phyloP scores from a whole-genome alignment of 2,113 vertebrate genomes.

The Turnix velox region DNA sequence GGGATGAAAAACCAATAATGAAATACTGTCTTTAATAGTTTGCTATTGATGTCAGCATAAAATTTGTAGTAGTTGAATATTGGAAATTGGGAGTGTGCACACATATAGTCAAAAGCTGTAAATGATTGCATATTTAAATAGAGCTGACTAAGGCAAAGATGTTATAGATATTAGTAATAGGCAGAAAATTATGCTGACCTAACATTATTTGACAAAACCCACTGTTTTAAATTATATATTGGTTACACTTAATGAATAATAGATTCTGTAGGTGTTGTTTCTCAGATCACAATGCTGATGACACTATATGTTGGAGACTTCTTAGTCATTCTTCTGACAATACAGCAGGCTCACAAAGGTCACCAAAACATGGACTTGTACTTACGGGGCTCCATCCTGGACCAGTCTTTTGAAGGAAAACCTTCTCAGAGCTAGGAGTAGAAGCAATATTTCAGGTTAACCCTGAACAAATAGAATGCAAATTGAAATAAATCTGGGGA shows the following conservation, averaged over 20 bases:
- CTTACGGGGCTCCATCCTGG: neutral
- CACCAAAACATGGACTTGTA: neutral
- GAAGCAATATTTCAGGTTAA: neutral
- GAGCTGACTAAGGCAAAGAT: conserved; percentile 99
- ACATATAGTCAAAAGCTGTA: conserved; percentile 99
- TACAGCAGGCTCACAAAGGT: conserved; percentile 64
- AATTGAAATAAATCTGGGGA: neutral
- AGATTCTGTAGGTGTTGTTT: conserved; percentile 96
- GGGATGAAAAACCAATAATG: conserved; percentile 99
- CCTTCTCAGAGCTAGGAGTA: neutral
- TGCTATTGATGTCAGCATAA: conserved; percentile 99
- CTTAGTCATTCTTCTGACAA: conserved; percentile 79
- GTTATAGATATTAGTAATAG: conserved; percentile 99
- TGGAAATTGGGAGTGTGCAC: conserved; percentile 95
- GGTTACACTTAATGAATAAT: conserved; percentile 99
- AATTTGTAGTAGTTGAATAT: conserved; percentile 99
- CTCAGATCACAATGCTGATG: conserved; percentile 89
- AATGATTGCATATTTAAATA: conserved; percentile 99
- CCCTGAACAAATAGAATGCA: neutral
- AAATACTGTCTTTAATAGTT: conserved; percentile 99
- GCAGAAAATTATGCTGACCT: conserved; percentile 99
- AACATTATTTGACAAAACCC: conserved; percentile 97
- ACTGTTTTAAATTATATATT: conserved; percentile 99
- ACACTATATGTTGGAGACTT: conserved; percentile 75
- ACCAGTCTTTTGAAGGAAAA: neutral